A percentile compares a stretch with the other conserved stretches of the same genome.
Evolutionary conservation across 2,797 vertebrate species (phyloP).

Genomic region (Oceanodroma leucorhoa): DNA sequence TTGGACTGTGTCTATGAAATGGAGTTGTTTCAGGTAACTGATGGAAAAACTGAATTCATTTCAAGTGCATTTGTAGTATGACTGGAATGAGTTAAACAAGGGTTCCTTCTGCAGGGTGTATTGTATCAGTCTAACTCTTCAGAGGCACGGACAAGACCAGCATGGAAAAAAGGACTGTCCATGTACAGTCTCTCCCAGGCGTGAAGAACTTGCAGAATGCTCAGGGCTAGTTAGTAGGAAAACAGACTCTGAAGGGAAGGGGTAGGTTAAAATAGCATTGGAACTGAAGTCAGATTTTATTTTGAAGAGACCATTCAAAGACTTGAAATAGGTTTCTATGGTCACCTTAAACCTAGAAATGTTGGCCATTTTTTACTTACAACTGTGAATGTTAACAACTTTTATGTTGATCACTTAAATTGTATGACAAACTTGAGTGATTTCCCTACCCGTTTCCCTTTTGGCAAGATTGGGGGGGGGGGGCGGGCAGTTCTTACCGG

Average conservation of each 20-base stretch:
- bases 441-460: background rate
- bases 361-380: background rate
- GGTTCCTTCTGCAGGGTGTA: background rate
- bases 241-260: background rate
- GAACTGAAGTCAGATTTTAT: background rate
- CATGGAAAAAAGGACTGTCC: constrained; percentile 16
- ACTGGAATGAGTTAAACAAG: background rate
- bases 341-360: background rate
- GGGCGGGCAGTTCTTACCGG: background rate
- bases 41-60: background rate
- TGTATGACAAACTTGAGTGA: background rate
- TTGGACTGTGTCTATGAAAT: background rate
- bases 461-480: background rate
- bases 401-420: background rate
- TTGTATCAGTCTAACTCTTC: background rate
- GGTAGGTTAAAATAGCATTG: background rate
- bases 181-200: background rate
- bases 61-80: background rate
- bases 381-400: background rate
- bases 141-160: background rate
- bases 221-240: background rate
- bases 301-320: background rate
- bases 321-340: background rate
- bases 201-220: background rate
- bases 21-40: background rate